Evolutionary conservation across 53 echinoderm and acorn worm genomes (phyloP).

Genomic region (Paracentrotus lividus): DNA sequence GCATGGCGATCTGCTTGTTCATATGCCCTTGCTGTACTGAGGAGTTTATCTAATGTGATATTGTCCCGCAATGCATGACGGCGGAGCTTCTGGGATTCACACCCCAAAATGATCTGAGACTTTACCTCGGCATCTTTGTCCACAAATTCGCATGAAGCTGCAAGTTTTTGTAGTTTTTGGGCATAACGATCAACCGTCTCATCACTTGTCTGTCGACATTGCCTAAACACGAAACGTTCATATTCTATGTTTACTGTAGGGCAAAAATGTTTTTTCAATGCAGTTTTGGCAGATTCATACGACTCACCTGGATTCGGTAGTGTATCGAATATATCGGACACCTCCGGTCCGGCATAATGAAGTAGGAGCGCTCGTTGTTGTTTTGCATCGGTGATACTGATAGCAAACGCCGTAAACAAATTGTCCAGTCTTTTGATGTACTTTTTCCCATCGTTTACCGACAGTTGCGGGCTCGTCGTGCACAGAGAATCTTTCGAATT

Average conservation of each 20-base stretch:
- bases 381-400: conserved; percentile 65
- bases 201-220: conserved; percentile 29
- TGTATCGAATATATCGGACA: conserved; percentile 70
- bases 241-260: conserved; percentile 57
- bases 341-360: conserved; percentile 67
- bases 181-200: conserved; percentile 51
- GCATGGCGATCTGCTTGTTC: conserved; percentile 50
- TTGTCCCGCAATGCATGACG: not conserved
- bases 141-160: not conserved
- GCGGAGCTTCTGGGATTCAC: not conserved
- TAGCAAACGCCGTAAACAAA: conserved; percentile 68
- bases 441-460: conserved; percentile 60
- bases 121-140: not conserved
- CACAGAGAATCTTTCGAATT: conserved; percentile 6
- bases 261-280: conserved; percentile 51
- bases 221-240: conserved; percentile 40
- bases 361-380: conserved; percentile 72
- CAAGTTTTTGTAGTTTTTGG: not conserved
- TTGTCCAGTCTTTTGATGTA: conserved; percentile 73
- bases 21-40: conserved; percentile 51
- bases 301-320: conserved; percentile 53
- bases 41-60: not conserved
- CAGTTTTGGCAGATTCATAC: conserved; percentile 55
- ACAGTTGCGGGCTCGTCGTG: conserved; percentile 55
- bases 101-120: not conserved